Base-by-base conservation (phyloP, 2,888 invertebrate genomes). In the Coelopa pilipes region DNA sequence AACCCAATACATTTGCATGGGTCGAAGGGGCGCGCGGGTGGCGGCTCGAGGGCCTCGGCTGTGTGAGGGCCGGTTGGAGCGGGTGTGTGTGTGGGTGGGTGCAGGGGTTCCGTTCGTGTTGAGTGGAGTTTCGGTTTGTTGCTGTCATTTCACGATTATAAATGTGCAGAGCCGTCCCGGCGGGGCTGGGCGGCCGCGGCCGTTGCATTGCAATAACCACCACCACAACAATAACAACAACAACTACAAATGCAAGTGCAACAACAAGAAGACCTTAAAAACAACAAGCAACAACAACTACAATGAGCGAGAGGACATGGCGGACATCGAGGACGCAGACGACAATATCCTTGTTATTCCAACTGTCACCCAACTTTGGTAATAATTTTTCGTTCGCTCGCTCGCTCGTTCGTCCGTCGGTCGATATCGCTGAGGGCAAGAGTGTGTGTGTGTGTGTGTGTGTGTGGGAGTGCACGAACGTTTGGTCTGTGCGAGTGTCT, bases 301-400 rank as follows among this genome's bases (percentile, higher is more conserved):
- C 55, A 75, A 7, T 4, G 34, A 34, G 34, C 2, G 34, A 34
- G 34, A 34, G 34, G 34, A 34, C 34, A 34, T 34, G 34, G 34
- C 34, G 34, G 34, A 34, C 34, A 34, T 34, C 34, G 34, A 34
- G 34, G 50, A 50, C 19, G 60, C 63, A 49, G 5, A 49, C 49
- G 17, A 72, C 75, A 72, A 76, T 78, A 79, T 79, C 76, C 77
- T 79, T 80, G 80, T 80, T 80, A 78, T 80, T 79, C 78, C 80
- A 81, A 81, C 80, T 81, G 82, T 81, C 81, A 80, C 79, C 77
- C 76, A 81, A 82, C 79, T 82, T 82, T 82, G 78, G 79, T 78
- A 81, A 82, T 82, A 81, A 82, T 81, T 81, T 79, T 80, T 76
- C 75, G 73, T 78, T 75, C 70, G 73, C 75, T 60, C 17, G 12